These are phyloP conservation scores for Neria commutata DNA, from an alignment of 2,888 invertebrate genomes.

Conservation along the genomic window DNA sequence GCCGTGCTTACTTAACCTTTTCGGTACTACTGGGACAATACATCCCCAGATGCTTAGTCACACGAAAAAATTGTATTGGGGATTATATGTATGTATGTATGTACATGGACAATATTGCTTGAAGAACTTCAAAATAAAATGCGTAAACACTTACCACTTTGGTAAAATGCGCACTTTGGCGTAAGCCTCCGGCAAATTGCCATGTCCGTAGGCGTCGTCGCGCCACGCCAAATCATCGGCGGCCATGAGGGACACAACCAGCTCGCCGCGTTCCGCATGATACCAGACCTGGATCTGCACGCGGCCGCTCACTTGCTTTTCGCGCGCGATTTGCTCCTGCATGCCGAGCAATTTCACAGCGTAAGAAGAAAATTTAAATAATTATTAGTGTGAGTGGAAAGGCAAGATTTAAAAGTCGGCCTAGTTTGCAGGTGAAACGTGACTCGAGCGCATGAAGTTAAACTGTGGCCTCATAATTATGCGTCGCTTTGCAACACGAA, in stretches of 20 bases:
- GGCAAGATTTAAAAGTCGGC: neutral
- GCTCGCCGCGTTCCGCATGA: constrained; percentile 80
- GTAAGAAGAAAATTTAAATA: constrained; percentile 26
- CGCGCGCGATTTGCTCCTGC: constrained; percentile 75
- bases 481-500: too few species aligned
- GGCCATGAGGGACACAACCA: constrained; percentile 84
- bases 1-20: too few species aligned
- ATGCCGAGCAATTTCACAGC: too few species aligned
- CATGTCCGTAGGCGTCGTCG: constrained; percentile 79
- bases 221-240: constrained; percentile 82
- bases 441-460: too few species aligned
- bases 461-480: too few species aligned
- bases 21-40: too few species aligned
- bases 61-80: neutral
- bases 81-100: too few species aligned
- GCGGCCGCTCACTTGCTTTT: constrained; percentile 77
- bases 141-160: constrained; percentile 70
- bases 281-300: constrained; percentile 90
- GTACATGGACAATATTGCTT: too few species aligned
- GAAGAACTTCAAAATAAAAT: too few species aligned
- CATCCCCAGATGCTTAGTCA: neutral
- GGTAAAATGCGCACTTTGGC: constrained; percentile 82
- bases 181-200: constrained; percentile 81
- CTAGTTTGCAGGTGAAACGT: neutral
- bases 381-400: constrained; percentile 4